Evolutionary conservation across 1,140 invertebrate genomes (phyloP).

Genomic region (Diprion similis): DNA sequence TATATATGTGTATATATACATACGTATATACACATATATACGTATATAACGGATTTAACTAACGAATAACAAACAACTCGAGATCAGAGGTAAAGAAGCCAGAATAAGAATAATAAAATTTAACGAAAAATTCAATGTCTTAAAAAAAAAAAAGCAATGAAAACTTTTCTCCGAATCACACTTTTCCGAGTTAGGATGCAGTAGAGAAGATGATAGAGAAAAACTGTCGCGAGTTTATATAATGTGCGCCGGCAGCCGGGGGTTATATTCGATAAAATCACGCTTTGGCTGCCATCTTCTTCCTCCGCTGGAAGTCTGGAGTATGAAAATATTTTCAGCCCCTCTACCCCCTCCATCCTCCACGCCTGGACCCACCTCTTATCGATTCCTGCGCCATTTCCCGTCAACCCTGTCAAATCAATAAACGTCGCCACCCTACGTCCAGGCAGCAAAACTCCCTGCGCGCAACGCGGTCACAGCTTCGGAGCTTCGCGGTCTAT

Average conservation of each 20-base stretch:
- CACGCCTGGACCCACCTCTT: slow-evolving; percentile 47
- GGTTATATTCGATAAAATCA: slow-evolving; percentile 36
- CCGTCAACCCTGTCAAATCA: slow-evolving; percentile 58
- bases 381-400: slow-evolving; percentile 62
- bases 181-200: no score
- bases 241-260: not conserved
- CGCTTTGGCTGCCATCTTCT: slow-evolving; percentile 60
- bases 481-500: not conserved
- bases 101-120: no score
- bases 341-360: slow-evolving; percentile 31
- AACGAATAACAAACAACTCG: no score
- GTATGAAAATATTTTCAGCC: slow-evolving; percentile 60
- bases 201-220: no score
- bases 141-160: no score
- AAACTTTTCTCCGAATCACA: no score
- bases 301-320: slow-evolving; percentile 56
- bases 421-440: slow-evolving; percentile 44
- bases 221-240: no score
- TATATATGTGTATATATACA: no score
- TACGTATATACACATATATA: no score
- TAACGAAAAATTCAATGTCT: no score
- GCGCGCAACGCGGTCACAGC: slow-evolving; percentile 10
- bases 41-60: no score
- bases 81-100: no score
- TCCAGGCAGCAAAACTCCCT: slow-evolving; percentile 19